Evolutionary conservation across 2,113 vertebrate genomes (phyloP).

Genomic region (Aramus guarauna): DNA sequence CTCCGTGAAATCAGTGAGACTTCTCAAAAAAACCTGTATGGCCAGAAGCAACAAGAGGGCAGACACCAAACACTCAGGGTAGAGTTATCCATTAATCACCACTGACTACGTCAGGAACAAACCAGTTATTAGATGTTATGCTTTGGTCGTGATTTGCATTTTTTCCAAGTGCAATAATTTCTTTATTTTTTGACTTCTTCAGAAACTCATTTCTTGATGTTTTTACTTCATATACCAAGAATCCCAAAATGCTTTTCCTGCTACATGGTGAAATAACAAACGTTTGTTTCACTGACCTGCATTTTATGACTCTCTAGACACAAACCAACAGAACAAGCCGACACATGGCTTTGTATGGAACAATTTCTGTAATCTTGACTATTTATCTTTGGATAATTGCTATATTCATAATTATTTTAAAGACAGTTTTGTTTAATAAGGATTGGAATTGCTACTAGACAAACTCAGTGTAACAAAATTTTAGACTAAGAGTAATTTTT

Average conservation of each 20-base stretch:
- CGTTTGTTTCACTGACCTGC: not conserved
- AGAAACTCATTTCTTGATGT: not conserved
- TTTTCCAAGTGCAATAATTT: not conserved
- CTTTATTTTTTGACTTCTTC: not conserved
- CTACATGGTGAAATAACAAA: not conserved
- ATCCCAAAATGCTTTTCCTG: not conserved
- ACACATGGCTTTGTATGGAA: not conserved
- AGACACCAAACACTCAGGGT: not conserved
- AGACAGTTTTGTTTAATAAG: not conserved
- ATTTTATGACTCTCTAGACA: not conserved
- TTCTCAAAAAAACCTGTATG: not conserved
- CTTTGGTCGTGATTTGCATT: not conserved
- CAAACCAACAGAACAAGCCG: not conserved
- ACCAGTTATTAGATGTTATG: not conserved
- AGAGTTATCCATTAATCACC: not conserved
- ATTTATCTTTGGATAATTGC: not conserved
- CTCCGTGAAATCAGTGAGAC: not conserved
- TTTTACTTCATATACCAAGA: not conserved
- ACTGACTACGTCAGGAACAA: not conserved
- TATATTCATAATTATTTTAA: constrained; percentile 1
- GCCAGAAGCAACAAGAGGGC: not conserved
- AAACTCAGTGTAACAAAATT: not conserved
- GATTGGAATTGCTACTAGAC: not conserved
- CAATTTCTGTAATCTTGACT: not conserved
- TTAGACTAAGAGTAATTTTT: constrained; percentile 20